These are phyloP conservation scores for Pollicipes pollicipes DNA, from an alignment of 1,140 invertebrate genomes.

Conservation along the genomic window DNA sequence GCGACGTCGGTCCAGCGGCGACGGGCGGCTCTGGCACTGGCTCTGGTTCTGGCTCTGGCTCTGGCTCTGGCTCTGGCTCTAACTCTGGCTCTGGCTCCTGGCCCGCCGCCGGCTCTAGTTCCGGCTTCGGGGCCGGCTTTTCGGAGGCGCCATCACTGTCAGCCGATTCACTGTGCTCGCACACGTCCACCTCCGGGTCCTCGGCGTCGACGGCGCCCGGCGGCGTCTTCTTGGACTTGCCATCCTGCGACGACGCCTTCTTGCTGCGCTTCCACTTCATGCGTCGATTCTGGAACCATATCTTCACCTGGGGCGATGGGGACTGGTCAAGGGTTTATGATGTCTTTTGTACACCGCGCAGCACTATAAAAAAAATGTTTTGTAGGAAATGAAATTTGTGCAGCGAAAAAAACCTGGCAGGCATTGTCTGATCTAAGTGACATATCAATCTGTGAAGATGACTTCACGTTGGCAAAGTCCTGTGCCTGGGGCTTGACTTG, in stretches of 20 bases:
- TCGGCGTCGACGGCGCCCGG: conserved; percentile 15
- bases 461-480: too few species aligned
- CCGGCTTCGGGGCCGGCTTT: conserved; percentile 9
- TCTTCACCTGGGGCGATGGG: conserved; percentile 65
- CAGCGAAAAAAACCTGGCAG: conserved; percentile 4
- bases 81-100: neutral
- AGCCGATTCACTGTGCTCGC: conserved; percentile 3
- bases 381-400: neutral
- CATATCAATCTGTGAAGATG: too few species aligned
- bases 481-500: too few species aligned
- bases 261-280: conserved; percentile 94
- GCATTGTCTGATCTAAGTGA: too few species aligned
- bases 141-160: conserved; percentile 5
- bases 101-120: conserved; percentile 8
- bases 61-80: conserved; percentile 11
- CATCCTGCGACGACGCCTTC: conserved; percentile 39
- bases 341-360: neutral
- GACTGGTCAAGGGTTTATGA: conserved; percentile 8
- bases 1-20: too few species aligned
- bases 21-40: too few species aligned
- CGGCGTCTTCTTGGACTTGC: conserved; percentile 7
- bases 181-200: conserved; percentile 10
- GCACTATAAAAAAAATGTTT: neutral
- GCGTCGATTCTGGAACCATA: conserved; percentile 86
- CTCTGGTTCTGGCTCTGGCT: conserved; percentile 14